Evolutionary conservation across 1,140 invertebrate species (phyloP), one percentile per base, ranked within the genome.

Genomic region (Watersipora subatra): DNA sequence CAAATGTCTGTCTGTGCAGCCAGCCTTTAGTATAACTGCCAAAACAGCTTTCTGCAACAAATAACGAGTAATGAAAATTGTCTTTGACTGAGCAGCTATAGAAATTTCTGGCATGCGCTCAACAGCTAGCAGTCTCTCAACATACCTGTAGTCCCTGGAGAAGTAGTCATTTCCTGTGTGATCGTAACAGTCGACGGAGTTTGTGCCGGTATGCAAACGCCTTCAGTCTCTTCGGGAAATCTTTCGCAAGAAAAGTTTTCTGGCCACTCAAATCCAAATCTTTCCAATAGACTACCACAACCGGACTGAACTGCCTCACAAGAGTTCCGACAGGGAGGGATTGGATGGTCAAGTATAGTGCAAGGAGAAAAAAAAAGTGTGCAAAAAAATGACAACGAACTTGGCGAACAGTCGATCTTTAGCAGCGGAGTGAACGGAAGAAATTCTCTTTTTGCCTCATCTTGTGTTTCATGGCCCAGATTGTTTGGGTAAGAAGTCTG

Each of bases 201-300:
- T n/a, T n/a, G n/a, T n/a, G n/a, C n/a, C n/a, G n/a, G n/a, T n/a
- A n/a, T n/a, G n/a, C n/a, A n/a, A n/a, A n/a, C n/a, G n/a, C n/a
- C n/a, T n/a, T 85, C 86, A 12, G 84, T 83, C 46, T 22, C 17
- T 26, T 87, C 85, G 0, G 96, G 96, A 74, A 96, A 93, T 73
- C 89, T 88, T 24, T 87, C 85, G 76, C 96, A 99, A 68, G 94
- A 88, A 25, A 99, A 83, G 74, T 87, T 86, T 66, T 92, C 89
- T 0, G 96, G 96, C 97, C 97, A 99, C 26, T 85, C 82, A 73
- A 92, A 94, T 12, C 91, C 91, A 81, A 96, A 99, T 64, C 87
- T 87, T 66, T 86, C 88, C 91, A 99, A 96, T 2, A 97, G 80
- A 2, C 82, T 82, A 75, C 97, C 94, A 79, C 96, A 99, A 15